Base-by-base conservation (phyloP, 23 tunicate species). In the Aplidium turbinatum region DNA sequence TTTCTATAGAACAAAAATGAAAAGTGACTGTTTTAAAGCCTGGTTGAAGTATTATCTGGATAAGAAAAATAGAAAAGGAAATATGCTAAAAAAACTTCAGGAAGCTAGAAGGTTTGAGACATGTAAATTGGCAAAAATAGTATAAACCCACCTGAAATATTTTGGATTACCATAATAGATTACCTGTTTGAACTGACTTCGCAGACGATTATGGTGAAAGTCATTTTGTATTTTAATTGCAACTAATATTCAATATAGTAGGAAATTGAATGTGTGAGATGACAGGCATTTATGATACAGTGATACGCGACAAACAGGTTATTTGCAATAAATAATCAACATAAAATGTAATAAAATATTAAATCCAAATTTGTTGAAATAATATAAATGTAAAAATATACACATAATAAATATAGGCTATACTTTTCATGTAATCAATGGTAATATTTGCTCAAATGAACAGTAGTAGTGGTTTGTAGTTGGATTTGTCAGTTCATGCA, bases 41-140 rank as follows among this genome's bases (percentile, higher is more conserved):
- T 82, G 89, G 97, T 33, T 83, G 26, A 58, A 78, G 21, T 90
- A 76, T 55, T 90, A 51, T 72, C 33, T 72, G 29, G 97, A 78
- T 63, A 90, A 76, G 52, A 90, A 77, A 38, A 35, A 72, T 33
- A 48, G 77, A 20, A 71, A 85, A 30, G 34, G 79, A 19, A 78
- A 31, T n/a, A 79, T 84, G 78, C 40, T 75, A 29, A 64, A 42
- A 20, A 74, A 84, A 48, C 34, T 91, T 18, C 57, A 84, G 35
- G 79, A 74, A 73, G 97, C 97, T n/a, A 78, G 91, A 79, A 62
- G 71, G 97, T 91, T 36, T 35, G 79, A n/a, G 33, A 30, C n/a
- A n/a, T n/a, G n/a, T n/a, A n/a, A 28, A 2, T 38, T 1, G 13
- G 29, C 62, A n/a, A 31, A 31, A 32, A 27, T 18, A 54, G 4